Conservation (phyloP, 2,888 invertebrate species). For the Caradrina kadenii region DNA sequence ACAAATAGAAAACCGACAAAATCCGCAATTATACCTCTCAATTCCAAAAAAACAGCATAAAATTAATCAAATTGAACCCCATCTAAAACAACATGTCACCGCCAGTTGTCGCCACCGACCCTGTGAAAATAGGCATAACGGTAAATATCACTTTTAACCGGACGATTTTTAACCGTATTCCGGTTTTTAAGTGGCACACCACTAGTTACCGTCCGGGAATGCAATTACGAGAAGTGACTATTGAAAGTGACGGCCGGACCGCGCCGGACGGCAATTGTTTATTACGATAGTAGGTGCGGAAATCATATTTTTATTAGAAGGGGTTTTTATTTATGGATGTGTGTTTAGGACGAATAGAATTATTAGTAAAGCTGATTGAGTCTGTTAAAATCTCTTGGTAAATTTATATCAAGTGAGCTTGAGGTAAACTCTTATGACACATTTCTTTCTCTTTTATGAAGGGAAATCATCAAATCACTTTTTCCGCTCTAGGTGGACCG, state of each 20-base stretch:
- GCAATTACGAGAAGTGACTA: constrained; percentile 54
- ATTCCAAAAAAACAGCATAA: constrained; percentile 17
- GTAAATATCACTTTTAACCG: constrained; percentile 44
- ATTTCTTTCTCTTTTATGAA: too few relatives aligned
- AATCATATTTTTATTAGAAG: constrained; percentile 39
- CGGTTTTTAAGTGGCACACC: constrained; percentile 53
- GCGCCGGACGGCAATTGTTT: constrained; percentile 35
- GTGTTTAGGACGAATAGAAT: background rate
- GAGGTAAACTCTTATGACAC: too few relatives aligned
- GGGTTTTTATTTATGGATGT: constrained; percentile 10
- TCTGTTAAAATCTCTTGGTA: too few relatives aligned
- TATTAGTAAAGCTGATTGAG: background rate
- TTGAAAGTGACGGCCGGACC: constrained; percentile 37
- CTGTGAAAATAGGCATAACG: constrained; percentile 41
- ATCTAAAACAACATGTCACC: constrained; percentile 48
- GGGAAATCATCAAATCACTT: too few relatives aligned
- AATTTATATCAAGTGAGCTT: too few relatives aligned
- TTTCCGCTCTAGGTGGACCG: too few relatives aligned
- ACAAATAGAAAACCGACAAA: too few relatives aligned
- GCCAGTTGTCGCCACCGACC: constrained; percentile 39
- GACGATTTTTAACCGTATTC: constrained; percentile 50
- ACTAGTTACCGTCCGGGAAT: constrained; percentile 49
- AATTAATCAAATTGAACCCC: constrained; percentile 52
- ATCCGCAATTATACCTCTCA: too few relatives aligned
- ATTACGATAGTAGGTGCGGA: constrained; percentile 8